Evolutionary conservation across 2,113 vertebrate genomes (phyloP).

Genomic region (Cephalophus harveyi): DNA sequence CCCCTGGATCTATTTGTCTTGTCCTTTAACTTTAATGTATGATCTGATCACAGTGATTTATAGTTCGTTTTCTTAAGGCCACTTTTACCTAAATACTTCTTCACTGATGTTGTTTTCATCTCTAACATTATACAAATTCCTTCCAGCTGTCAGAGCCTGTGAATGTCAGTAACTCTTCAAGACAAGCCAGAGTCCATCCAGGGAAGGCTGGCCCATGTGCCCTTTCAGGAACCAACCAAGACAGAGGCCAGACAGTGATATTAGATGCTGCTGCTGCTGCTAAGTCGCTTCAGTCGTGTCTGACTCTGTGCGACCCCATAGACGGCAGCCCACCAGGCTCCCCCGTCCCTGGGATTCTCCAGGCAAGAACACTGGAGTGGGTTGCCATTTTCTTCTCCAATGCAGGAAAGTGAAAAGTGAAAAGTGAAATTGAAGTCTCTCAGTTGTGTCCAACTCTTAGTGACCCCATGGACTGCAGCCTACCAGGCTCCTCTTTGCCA

Average conservation of each 20-base stretch:
- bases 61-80: background rate
- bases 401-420: background rate
- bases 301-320: background rate
- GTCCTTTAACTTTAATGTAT: background rate
- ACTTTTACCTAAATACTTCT: background rate
- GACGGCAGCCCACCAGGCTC: background rate
- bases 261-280: background rate
- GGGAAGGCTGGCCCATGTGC: background rate
- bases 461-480: background rate
- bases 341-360: background rate
- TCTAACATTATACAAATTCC: background rate
- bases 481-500: background rate
- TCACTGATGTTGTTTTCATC: background rate
- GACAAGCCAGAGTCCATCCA: background rate
- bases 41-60: background rate
- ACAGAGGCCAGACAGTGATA: no score
- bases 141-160: background rate
- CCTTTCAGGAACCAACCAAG: background rate
- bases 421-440: background rate
- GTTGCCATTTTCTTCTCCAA: background rate
- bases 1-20: background rate
- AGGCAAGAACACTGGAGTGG: background rate
- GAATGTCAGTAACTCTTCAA: background rate
- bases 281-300: background rate
- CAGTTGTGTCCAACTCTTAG: background rate